Evolutionary conservation across 2,888 invertebrate species (phyloP).

Genomic region (Tipula unca): DNA sequence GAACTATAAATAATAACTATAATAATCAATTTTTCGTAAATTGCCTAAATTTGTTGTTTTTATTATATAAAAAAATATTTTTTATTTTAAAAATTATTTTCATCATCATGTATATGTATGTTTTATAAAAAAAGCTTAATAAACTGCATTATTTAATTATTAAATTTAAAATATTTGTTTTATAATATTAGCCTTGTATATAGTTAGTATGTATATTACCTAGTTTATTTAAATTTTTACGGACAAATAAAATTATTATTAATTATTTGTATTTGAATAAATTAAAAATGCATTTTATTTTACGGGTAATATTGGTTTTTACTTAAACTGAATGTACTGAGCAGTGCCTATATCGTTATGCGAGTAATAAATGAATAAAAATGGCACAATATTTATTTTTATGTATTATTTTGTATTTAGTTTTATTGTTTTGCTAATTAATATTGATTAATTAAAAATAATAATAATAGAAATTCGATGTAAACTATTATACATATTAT

Average conservation of each 20-base stretch:
- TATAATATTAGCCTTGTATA: background rate
- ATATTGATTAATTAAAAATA: background rate
- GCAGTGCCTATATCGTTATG: background rate
- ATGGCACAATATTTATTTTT: background rate
- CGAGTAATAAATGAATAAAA: background rate
- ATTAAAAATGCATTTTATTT: background rate
- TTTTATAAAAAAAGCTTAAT: conserved; percentile 3
- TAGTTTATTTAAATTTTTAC: background rate
- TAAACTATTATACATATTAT: too few species aligned
- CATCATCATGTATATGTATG: background rate
- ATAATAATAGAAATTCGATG: too few species aligned
- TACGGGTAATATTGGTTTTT: background rate
- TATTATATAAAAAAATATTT: background rate
- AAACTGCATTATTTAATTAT: background rate
- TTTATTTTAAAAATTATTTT: background rate
- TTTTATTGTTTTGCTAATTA: background rate
- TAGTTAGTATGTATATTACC: background rate
- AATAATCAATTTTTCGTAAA: background rate
- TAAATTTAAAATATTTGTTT: background rate
- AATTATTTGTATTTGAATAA: too few species aligned
- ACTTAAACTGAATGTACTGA: background rate
- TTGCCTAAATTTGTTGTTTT: background rate
- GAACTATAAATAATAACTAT: background rate
- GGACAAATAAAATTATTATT: background rate
- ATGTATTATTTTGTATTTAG: background rate